phyloP scores from a whole-genome alignment of 2,888 invertebrate species.

The Ormyrus rosae region DNA sequence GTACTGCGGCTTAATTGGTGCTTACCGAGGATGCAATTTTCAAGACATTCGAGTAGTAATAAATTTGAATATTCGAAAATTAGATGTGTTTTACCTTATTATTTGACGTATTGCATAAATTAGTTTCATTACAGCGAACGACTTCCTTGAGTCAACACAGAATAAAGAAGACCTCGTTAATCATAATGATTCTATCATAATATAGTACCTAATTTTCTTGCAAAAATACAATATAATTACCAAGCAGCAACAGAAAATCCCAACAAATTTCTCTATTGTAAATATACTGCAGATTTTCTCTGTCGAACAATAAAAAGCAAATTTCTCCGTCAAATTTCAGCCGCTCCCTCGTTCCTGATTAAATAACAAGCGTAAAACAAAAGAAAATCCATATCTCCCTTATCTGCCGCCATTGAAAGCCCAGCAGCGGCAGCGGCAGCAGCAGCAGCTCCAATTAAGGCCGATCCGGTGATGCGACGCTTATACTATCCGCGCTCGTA shows the following conservation, averaged over 20 bases:
- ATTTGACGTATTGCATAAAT: too few relatives aligned
- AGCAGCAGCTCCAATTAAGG: conserved; percentile 43
- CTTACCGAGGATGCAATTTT: too few relatives aligned
- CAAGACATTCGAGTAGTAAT: too few relatives aligned
- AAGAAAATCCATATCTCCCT: background rate
- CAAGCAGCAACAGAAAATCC: background rate
- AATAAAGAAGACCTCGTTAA: background rate
- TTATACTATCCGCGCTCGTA: background rate
- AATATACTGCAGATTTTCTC: conserved; percentile 5
- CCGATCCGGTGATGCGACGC: background rate
- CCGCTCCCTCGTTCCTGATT: background rate
- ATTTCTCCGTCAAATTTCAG: background rate
- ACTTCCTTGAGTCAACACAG: too few relatives aligned
- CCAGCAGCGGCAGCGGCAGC: too few relatives aligned
- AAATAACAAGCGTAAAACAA: conserved; percentile 28
- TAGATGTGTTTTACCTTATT: too few relatives aligned
- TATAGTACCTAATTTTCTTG: too few relatives aligned
- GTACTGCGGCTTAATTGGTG: too few relatives aligned
- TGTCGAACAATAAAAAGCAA: background rate
- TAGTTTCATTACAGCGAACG: too few relatives aligned
- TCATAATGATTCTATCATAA: too few relatives aligned
- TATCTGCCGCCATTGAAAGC: conserved; percentile 36
- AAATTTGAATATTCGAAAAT: too few relatives aligned
- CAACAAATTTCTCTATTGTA: conserved; percentile 36
- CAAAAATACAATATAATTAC: too few relatives aligned